phyloP scores from a whole-genome alignment of 2,113 vertebrate genomes.

The Ceyx melanurus region DNA sequence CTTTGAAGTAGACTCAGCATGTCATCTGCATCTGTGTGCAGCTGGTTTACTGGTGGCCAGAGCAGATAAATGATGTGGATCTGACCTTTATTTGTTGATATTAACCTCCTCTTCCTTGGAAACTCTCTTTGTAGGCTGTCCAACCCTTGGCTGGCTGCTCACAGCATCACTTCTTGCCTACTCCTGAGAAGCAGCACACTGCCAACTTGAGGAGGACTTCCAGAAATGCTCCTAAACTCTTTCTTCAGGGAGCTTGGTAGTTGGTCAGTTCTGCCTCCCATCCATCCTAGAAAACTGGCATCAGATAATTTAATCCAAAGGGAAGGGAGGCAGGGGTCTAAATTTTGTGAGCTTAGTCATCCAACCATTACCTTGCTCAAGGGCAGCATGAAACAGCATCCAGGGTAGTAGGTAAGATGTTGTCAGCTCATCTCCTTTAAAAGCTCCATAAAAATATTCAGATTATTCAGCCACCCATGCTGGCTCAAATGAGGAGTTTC shows the following conservation, averaged over 20 bases:
- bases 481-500: neutral
- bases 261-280: neutral
- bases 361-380: neutral
- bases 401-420: neutral
- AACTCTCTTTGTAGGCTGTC: neutral
- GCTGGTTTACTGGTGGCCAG: conserved; percentile 29
- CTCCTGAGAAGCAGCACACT: neutral
- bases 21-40: conserved; percentile 59
- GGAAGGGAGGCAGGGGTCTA: conserved; percentile 18
- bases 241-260: neutral
- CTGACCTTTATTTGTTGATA: neutral
- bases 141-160: neutral
- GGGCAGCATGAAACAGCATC: neutral
- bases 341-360: conserved; percentile 12
- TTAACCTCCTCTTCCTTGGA: neutral
- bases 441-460: conserved; percentile 17
- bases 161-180: neutral
- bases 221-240: neutral
- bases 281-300: neutral
- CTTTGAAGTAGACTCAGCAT: conserved; percentile 71
- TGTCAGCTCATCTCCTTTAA: conserved; percentile 7
- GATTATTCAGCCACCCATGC: neutral
- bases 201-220: neutral
- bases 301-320: conserved; percentile 34
- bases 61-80: conserved; percentile 18